phyloP scores from a whole-genome alignment of 2,113 vertebrate genomes.

The Chaetorhynchus papuensis region DNA sequence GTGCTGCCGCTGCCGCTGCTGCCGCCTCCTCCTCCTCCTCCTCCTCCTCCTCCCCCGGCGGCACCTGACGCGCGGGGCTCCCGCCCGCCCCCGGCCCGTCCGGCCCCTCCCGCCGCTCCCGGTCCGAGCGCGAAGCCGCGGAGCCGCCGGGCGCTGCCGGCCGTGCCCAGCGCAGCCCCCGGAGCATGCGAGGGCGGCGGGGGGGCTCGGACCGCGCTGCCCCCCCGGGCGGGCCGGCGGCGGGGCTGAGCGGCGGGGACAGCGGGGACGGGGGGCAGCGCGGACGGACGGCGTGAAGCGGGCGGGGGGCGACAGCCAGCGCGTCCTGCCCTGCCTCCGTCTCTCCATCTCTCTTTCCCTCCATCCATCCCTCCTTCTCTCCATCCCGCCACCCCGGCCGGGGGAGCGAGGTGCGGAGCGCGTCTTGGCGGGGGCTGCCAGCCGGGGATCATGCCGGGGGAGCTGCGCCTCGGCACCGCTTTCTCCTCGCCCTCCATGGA shows the following conservation, averaged over 20 bases:
- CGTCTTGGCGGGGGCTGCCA: background rate
- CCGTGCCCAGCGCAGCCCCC: background rate
- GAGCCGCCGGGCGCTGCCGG: background rate
- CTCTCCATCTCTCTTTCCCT: background rate
- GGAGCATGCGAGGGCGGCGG: background rate
- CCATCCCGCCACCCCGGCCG: background rate
- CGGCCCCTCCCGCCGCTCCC: background rate
- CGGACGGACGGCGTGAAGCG: background rate
- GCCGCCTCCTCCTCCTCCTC: too few species aligned
- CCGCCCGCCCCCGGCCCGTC: background rate
- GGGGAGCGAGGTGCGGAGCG: background rate
- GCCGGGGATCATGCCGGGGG: constrained; percentile 1
- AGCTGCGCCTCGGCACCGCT: constrained; percentile 10
- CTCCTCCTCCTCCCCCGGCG: background rate
- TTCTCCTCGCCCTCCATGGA: constrained; percentile 61
- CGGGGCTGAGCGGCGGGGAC: background rate
- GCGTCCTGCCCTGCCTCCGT: background rate
- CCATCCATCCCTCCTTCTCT: background rate
- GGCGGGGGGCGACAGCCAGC: background rate
- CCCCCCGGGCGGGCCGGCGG: background rate
- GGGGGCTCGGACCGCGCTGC: background rate
- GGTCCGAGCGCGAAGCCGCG: background rate
- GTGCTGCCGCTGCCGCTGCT: background rate
- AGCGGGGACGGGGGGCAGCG: background rate
- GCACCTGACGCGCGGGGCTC: background rate